Percentiles rank a stretch among this genome's conserved stretches.
phyloP scores from a whole-genome alignment of 2,888 invertebrate genomes.

The Philaethria dido region DNA sequence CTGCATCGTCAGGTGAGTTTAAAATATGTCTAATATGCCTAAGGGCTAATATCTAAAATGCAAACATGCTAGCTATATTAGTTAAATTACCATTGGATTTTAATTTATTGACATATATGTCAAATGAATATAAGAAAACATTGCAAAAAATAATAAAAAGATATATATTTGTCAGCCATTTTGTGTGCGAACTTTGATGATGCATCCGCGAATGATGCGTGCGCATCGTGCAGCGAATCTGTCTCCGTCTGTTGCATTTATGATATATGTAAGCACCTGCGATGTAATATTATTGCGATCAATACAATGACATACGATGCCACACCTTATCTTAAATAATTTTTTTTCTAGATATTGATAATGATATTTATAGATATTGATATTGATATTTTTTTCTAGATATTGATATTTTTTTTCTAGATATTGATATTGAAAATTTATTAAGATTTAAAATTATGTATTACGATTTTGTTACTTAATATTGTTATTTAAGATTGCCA shows the following conservation, averaged over 20 bases:
- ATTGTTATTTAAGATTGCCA: no score
- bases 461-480: no score
- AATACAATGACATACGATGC: background rate
- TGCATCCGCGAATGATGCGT: slow-evolving; percentile 13
- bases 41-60: background rate
- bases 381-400: no score
- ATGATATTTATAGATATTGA: background rate
- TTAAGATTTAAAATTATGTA: no score
- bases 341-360: background rate
- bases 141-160: background rate
- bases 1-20: slow-evolving; percentile 9
- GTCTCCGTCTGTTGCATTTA: slow-evolving; percentile 8
- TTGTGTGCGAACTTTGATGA: background rate
- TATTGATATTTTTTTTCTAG: no score
- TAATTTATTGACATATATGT: no score
- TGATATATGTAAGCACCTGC: background rate
- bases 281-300: background rate
- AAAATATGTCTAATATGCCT: no score
- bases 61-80: background rate
- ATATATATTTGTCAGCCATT: background rate
- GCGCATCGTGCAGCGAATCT: slow-evolving; percentile 16
- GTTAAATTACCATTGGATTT: background rate
- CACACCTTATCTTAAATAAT: background rate
- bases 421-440: no score
- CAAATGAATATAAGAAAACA: background rate